A percentile compares a stretch with the other conserved stretches of the same genome.
Conservation (phyloP, 2,888 invertebrate species). For the Mesorhabditis spiculigera region DNA sequence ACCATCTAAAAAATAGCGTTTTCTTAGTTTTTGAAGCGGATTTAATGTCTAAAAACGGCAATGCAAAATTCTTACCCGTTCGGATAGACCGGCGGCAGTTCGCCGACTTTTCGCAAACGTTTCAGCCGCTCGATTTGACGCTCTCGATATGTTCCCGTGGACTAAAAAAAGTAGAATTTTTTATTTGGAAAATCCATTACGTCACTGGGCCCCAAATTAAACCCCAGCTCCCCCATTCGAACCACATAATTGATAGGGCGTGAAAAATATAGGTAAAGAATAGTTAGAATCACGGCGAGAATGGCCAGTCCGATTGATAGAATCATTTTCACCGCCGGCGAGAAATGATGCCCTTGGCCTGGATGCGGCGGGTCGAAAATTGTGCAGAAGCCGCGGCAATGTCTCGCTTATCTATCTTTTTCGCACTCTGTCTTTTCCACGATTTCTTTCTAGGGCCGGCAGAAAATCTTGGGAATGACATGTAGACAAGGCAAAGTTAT, state of each 20-base stretch:
- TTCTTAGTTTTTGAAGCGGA: too few species aligned
- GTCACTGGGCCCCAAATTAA: background rate
- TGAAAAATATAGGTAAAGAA: background rate
- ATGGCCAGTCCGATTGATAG: background rate
- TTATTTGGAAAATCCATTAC: background rate
- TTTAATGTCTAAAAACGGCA: too few species aligned
- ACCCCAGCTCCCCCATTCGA: slow-evolving; percentile 5
- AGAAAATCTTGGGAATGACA: too few species aligned
- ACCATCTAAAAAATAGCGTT: slow-evolving; percentile 67
- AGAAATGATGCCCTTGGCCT: too few species aligned
- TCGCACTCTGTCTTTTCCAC: too few species aligned
- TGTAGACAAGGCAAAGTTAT: too few species aligned
- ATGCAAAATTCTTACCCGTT: slow-evolving; percentile 67
- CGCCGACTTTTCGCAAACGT: slow-evolving; percentile 61
- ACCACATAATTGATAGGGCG: background rate
- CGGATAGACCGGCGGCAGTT: slow-evolving; percentile 78
- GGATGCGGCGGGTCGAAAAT: too few species aligned
- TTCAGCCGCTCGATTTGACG: slow-evolving; percentile 30
- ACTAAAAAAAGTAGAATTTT: slow-evolving; percentile 17
- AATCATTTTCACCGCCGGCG: background rate
- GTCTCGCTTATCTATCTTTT: too few species aligned
- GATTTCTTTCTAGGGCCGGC: too few species aligned
- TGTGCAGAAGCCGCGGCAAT: too few species aligned
- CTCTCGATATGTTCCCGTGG: slow-evolving; percentile 30
- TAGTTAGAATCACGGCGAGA: background rate